phyloP scores from a whole-genome alignment of 2,113 vertebrate species.

The Pteronura brasiliensis region DNA sequence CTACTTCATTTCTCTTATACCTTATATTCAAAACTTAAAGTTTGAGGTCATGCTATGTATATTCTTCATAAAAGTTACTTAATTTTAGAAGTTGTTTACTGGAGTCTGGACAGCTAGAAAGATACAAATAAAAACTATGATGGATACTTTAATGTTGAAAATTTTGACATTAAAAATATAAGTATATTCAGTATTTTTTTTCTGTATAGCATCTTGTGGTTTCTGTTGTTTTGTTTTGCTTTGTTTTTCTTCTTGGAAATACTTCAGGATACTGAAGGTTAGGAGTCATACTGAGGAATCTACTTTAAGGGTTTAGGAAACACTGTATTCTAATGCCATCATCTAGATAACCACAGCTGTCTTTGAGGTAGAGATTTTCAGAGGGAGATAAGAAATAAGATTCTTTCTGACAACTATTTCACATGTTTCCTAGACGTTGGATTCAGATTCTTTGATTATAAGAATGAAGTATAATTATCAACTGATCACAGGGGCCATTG shows the following conservation, averaged over 20 bases:
- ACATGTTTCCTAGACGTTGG: not conserved
- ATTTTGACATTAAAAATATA: not conserved
- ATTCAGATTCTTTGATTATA: not conserved
- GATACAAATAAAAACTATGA: not conserved
- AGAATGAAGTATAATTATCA: not conserved
- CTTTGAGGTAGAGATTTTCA: conserved; percentile 1
- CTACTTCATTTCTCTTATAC: not conserved
- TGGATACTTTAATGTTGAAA: not conserved
- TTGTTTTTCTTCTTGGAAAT: not conserved
- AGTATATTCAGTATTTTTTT: not conserved
- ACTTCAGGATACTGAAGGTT: not conserved
- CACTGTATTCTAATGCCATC: not conserved
- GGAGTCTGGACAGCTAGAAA: not conserved
- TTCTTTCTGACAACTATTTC: not conserved
- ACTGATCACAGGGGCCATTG: not conserved
- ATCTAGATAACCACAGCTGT: not conserved
- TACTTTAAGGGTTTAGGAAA: not conserved
- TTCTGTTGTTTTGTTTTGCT: not conserved
- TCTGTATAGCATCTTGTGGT: not conserved
- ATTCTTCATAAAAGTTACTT: not conserved
- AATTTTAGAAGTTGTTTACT: not conserved
- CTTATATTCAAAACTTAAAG: not conserved
- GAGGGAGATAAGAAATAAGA: not conserved
- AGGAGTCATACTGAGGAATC: not conserved
- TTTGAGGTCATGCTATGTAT: not conserved